Evolutionary conservation across 2,113 vertebrate genomes (phyloP).

Genomic region (Trochalopteron elliotii): DNA sequence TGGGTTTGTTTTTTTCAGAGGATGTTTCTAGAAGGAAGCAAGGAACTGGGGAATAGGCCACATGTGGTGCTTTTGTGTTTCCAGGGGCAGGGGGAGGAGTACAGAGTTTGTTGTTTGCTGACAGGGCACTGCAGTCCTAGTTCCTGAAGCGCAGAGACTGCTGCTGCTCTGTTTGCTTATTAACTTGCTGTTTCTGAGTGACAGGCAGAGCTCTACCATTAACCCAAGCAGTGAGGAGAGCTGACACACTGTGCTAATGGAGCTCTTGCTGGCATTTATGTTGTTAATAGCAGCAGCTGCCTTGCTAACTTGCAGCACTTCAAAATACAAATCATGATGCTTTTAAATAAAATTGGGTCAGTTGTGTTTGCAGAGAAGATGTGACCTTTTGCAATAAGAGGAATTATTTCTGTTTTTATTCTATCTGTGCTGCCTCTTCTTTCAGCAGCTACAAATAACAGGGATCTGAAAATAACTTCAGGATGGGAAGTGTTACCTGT

Average conservation of each 20-base stretch:
- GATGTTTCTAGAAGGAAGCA: not conserved
- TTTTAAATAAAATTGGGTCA: not conserved
- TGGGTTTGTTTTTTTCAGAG: not conserved
- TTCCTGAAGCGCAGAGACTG: not conserved
- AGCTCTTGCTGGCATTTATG: not conserved
- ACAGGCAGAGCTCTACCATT: not conserved
- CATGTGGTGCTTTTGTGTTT: not conserved
- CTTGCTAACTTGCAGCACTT: not conserved
- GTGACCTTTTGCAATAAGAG: not conserved
- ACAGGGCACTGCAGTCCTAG: not conserved
- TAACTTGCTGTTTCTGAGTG: not conserved
- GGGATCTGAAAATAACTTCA: not conserved
- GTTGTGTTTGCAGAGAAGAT: not conserved
- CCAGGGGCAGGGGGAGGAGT: not conserved
- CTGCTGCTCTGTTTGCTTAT: constrained; percentile 21
- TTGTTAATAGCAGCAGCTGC: not conserved
- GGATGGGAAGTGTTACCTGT: not conserved
- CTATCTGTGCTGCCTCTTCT: not conserved
- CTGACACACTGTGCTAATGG: not conserved
- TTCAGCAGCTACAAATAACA: not conserved
- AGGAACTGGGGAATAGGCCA: not conserved
- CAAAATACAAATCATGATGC: not conserved
- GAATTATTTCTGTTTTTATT: not conserved
- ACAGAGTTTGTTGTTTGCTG: not conserved
- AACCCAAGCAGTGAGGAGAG: not conserved